Percentiles rank a stretch among this genome's conserved stretches.
Evolutionary conservation across 2,888 invertebrate genomes (phyloP).

Genomic region (Orthosia gracilis): DNA sequence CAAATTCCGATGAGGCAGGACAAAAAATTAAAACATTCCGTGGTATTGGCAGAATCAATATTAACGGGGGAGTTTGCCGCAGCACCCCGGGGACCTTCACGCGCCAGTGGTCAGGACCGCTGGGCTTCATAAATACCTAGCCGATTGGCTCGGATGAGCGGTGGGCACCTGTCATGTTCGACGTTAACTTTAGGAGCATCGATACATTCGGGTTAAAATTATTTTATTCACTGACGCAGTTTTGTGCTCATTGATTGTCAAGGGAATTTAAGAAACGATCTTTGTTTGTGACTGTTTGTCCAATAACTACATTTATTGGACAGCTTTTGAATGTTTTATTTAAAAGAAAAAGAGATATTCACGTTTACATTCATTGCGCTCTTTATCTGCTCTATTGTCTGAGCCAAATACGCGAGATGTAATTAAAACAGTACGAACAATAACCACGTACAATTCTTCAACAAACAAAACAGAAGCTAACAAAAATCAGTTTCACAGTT

Average conservation of each 20-base stretch:
- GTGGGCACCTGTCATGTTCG: slow-evolving; percentile 46
- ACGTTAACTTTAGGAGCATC: slow-evolving; percentile 47
- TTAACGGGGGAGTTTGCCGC: slow-evolving; percentile 66
- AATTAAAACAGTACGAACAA: slow-evolving; percentile 33
- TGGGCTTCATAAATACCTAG: slow-evolving; percentile 60
- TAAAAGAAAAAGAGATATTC: slow-evolving; percentile 1
- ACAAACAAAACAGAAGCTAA: slow-evolving; percentile 50
- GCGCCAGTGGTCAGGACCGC: slow-evolving; percentile 61
- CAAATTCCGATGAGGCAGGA: slow-evolving; percentile 62
- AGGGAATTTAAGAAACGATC: slow-evolving; percentile 20
- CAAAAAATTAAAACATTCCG: slow-evolving; percentile 73
- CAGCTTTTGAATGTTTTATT: not conserved
- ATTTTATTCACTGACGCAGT: slow-evolving; percentile 46
- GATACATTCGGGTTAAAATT: slow-evolving; percentile 41
- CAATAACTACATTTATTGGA: slow-evolving; percentile 4
- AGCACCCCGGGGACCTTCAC: slow-evolving; percentile 60
- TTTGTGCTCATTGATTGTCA: slow-evolving; percentile 31
- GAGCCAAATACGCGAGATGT: slow-evolving; percentile 2
- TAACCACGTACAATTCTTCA: slow-evolving; percentile 35
- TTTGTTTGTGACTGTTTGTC: slow-evolving; percentile 42
- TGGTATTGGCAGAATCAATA: slow-evolving; percentile 75
- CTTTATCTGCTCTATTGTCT: slow-evolving; percentile 27
- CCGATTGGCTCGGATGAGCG: slow-evolving; percentile 62
- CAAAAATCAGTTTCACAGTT: slow-evolving; percentile 64
- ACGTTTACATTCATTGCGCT: slow-evolving; percentile 16